These are phyloP conservation scores for Orthonychiurus folsomi DNA, from an alignment of 2,888 invertebrate species.

Conservation along the genomic window DNA sequence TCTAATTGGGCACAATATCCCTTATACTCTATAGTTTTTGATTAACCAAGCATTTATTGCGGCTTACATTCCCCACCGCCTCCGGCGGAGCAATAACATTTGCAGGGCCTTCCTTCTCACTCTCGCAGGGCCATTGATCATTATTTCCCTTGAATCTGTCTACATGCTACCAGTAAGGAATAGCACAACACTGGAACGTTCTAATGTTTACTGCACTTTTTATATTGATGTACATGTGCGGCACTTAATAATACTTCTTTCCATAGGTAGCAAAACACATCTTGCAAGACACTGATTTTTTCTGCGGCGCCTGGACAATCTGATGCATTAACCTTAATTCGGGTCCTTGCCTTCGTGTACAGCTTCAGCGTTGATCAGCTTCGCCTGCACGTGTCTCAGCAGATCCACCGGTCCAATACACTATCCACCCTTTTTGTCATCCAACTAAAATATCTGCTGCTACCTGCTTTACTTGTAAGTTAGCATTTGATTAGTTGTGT, in stretches of 20 bases:
- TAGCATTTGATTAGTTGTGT: background rate
- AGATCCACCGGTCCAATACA: background rate
- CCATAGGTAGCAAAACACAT: background rate
- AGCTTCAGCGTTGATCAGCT: background rate
- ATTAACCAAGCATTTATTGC: too few relatives aligned
- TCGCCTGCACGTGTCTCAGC: background rate
- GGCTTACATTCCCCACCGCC: too few relatives aligned
- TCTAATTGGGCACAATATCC: background rate
- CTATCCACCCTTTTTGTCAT: background rate
- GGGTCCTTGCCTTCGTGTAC: background rate
- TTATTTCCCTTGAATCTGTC: background rate
- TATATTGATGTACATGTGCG: too few relatives aligned
- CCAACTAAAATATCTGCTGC: background rate
- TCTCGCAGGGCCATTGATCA: background rate
- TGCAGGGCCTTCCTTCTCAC: background rate
- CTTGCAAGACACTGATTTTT: background rate
- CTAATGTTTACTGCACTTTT: too few relatives aligned
- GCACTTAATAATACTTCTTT: background rate
- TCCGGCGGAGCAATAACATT: background rate
- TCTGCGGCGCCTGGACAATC: background rate
- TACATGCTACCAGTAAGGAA: background rate
- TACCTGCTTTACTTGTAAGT: background rate
- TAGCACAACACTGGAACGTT: too few relatives aligned
- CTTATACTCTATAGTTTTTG: background rate
- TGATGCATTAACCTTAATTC: background rate